Evolutionary conservation across 2,888 invertebrate genomes (phyloP), one percentile per base, ranked within the genome.

Genomic region (Ashinkailepas kermadecensis): DNA sequence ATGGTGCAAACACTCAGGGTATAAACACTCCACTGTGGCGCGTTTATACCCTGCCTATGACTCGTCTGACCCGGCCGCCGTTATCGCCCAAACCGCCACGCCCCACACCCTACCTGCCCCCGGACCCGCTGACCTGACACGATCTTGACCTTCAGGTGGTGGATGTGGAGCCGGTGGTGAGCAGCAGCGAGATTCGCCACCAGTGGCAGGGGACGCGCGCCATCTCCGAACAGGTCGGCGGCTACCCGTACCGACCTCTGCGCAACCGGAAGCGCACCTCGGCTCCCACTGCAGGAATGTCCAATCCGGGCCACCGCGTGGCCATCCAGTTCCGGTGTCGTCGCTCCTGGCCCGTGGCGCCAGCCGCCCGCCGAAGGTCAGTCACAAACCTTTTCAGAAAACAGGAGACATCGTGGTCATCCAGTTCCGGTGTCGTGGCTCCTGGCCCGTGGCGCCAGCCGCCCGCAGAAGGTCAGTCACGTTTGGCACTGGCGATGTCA

Each of bases 251-350:
- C 74, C 54, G 74, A 8, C 74, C 74, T 21, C 74, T 56, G 56
- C 54, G 74, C 7, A 74, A 21, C 74, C 54, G 74, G 39, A 74
- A 74, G 74, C 74, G 74, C 9, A 74, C 74, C 56, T 74, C 74
- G 10, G 74, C 74, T 9, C 74, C 74, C 11, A 56, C 74, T 11
- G 74, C 74, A 1, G 74, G 74, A 21, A 56, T 21, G 54, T 74
- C 74, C 2, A 54, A 74, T 21, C 56, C 54, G 21, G 74, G 54
- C 18, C 74, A 74, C 21, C 74, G 74, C 54, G 54, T 74, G 21
- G 74, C 74, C 74, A 74, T 74, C 56, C 74, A 74, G 74, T 74
- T 23, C 74, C 54, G 74, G 18, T 74, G 74, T 9, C 74, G 74
- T 0, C 74, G 74, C 21, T 74, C 74, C 21, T 74, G 74, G 74